Base-by-base conservation (phyloP, 2,113 vertebrate genomes). In the Tyto alba region DNA sequence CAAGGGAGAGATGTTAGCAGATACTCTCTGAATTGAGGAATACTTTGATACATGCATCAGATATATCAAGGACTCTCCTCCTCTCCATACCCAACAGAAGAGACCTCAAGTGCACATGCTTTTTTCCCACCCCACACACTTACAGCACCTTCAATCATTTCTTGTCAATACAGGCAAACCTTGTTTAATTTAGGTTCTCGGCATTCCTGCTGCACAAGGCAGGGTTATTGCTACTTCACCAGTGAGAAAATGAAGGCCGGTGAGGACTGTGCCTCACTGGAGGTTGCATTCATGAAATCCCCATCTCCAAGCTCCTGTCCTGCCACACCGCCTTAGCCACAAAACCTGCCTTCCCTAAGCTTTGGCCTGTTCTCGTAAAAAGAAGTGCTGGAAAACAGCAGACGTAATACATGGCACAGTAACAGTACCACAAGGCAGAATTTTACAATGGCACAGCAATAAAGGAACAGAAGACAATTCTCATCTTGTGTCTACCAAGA, bases 161-260 rank as follows among this genome's bases (percentile, higher is more conserved):
- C 94, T 82, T 93, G 94, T 96, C 94, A 88, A 96, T 94, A 94
- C 15, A 21, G 41, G 56, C 90, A 91, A 93, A 83, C 53, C 93
- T 94, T 25, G 43, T 14, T 71, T 72, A 55, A 84, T 25, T 66
- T n/a, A 55, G 66, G 48, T 11, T 76, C 78, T 88, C 21, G 6
- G 34, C 2, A 1, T 36, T 84, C 29, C 72, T 71, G 50, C 55
- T 27, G 57, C 68, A 45, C 4, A 2, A 57, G 48, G 22, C 0
- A 8, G 41, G 7, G 32, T 88, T 55, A 36, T 11, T 79, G 43
- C 74, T 69, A 2, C 5, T 53, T 57, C 26, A 60, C 36, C 53
- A 38, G 38, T 3, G 38, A 73, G 74, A 57, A 62, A 67, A 71
- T 1, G n/a, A 71, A 94, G 88, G 55, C 68, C 79, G 60, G 53